Base-by-base conservation (phyloP, 2,797 vertebrate species). In the Gymnoscopelus braueri region DNA sequence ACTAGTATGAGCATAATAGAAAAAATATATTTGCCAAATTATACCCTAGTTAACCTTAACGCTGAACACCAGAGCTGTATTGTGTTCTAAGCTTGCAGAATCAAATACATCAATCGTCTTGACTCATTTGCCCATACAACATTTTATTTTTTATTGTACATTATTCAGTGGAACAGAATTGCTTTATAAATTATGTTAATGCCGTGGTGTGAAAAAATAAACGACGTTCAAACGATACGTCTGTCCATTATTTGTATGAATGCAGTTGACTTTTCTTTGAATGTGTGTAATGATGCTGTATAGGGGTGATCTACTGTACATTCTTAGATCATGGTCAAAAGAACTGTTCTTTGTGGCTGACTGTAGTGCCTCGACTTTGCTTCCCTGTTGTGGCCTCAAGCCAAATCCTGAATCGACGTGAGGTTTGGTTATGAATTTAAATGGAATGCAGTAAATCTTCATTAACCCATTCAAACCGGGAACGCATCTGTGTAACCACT, bases 151-250 rank as follows among this genome's bases (percentile, higher is more conserved):
- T 32, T 32, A 76, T 77, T 77, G 71, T 13, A 62, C 54, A 6
- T 14, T 72, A 35, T 48, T 14, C 10, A 60, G 29, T 3, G 61
- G 14, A 23, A 67, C 50, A 32, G n/a, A 1, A 47, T 55, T 61
- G 63, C 3, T 48, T 14, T 73, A 49, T 59, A 3, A 1, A 29
- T 35, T 67, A 53, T 6, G 79, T 59, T 69, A 57, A 74, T n/a
- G 12, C 23, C 24, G n/a, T 63, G 29, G 29, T 50, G 3, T 39
- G 69, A 71, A 51, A 89, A 86, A 85, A 89, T 85, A 89, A 29
- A 19, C 39, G 32, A 62, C 66, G 11, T 44, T 44, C 39, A 44
- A 44, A 44, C 39, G 2, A 8, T 44, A 10, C 39, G 10, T 8
- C 39, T 9, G 39, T 44, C 39, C 39, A 9, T 5, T 51, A 6